Evolutionary conservation across 2,888 invertebrate genomes (phyloP).

Genomic region (Polyommatus iphigenia): DNA sequence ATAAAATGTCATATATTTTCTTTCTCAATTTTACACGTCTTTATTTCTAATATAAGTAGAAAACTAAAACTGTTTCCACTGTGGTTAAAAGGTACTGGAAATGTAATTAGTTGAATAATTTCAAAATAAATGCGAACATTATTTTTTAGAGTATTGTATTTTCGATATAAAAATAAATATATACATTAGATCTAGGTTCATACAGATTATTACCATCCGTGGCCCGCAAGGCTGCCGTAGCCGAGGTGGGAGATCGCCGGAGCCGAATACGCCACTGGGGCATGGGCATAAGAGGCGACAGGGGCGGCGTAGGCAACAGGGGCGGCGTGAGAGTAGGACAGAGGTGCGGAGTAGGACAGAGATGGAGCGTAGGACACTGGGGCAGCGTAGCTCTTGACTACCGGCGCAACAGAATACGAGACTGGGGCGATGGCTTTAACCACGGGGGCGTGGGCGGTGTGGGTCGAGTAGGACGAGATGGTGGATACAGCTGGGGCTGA

Average conservation of each 20-base stretch:
- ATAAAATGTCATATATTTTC: too few species aligned
- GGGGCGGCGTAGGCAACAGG: slow-evolving; percentile 48
- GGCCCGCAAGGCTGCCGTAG: slow-evolving; percentile 80
- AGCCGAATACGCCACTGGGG: slow-evolving; percentile 71
- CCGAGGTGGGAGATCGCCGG: slow-evolving; percentile 72
- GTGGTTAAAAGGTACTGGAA: too few species aligned
- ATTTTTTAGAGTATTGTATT: slow-evolving; percentile 58
- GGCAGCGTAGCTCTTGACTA: slow-evolving; percentile 71
- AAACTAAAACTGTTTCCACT: too few species aligned
- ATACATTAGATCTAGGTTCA: slow-evolving; percentile 61
- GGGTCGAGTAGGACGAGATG: slow-evolving; percentile 49
- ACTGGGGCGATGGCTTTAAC: slow-evolving; percentile 52
- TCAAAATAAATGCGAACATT: slow-evolving; percentile 23
- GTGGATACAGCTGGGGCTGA: slow-evolving; percentile 54
- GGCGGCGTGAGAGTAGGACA: slow-evolving; percentile 48
- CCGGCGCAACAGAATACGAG: slow-evolving; percentile 50
- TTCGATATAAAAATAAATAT: slow-evolving; percentile 68
- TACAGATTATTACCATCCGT: slow-evolving; percentile 62
- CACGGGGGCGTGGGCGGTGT: slow-evolving; percentile 50
- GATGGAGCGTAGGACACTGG: slow-evolving; percentile 64
- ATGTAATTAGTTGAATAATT: not conserved
- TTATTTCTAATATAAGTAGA: too few species aligned
- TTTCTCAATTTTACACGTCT: too few species aligned
- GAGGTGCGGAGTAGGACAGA: slow-evolving; percentile 49
- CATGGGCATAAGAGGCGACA: slow-evolving; percentile 47